Conservation (phyloP, 2,888 invertebrate genomes). For the Homarus gammarus region DNA sequence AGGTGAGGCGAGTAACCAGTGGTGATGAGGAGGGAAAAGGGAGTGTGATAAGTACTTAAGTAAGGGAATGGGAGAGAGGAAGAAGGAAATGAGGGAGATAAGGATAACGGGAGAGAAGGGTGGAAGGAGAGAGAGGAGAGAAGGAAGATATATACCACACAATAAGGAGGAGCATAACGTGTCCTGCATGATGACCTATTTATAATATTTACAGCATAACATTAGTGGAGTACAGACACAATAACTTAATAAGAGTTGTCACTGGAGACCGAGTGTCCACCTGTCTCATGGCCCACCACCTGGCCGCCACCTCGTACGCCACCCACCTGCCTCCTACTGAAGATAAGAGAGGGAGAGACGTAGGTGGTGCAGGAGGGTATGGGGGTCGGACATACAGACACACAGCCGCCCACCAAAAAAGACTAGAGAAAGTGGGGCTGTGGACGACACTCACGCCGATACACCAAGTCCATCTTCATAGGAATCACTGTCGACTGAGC, state of each 20-base stretch:
- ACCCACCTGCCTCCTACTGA: background rate
- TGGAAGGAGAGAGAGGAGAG: conserved; percentile 1
- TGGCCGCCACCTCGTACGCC: no score
- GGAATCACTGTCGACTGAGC: background rate
- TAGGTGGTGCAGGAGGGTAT: background rate
- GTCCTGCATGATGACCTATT: background rate
- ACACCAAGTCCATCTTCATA: conserved; percentile 22
- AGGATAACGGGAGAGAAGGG: background rate
- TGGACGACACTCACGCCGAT: background rate
- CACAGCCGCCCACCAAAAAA: background rate
- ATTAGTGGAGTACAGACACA: background rate
- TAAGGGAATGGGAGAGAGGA: no score
- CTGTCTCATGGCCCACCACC: background rate
- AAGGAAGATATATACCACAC: background rate
- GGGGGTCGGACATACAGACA: conserved; percentile 6
- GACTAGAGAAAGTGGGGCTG: conserved; percentile 39
- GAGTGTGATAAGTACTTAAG: no score
- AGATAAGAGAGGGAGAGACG: background rate
- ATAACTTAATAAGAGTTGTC: conserved; percentile 11
- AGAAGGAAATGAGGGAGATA: no score
- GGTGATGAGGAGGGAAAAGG: no score
- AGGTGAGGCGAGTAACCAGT: no score
- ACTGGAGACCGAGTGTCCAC: background rate
- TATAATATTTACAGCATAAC: conserved; percentile 17
- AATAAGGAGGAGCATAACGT: background rate